Evolutionary conservation across 2,888 invertebrate genomes (phyloP).

Genomic region (Athripsodes cinereus): DNA sequence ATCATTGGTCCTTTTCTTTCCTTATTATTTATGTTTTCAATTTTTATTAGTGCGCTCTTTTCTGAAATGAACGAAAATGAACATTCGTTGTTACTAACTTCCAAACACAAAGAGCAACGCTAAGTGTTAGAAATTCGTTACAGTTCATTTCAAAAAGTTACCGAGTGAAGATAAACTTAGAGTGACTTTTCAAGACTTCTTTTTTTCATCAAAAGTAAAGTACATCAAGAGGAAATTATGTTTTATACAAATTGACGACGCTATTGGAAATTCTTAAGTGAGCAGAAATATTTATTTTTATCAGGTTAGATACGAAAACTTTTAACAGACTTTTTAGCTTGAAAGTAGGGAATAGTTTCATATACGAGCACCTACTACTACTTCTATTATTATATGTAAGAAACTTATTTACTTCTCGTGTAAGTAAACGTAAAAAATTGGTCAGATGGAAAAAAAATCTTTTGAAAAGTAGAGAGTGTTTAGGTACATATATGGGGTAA

Average conservation of each 20-base stretch:
- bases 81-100: no score
- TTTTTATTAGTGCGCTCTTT: not conserved
- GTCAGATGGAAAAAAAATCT: not conserved
- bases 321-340: not conserved
- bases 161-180: not conserved
- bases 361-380: no score
- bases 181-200: not conserved
- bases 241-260: not conserved
- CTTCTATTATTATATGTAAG: no score
- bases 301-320: not conserved
- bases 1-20: not conserved
- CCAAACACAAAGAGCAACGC: not conserved
- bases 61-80: not conserved
- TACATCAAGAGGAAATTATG: not conserved
- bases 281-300: not conserved
- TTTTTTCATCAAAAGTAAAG: not conserved
- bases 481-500: not conserved
- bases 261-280: not conserved
- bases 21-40: not conserved
- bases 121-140: not conserved
- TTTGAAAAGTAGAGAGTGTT: no score
- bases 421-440: no score
- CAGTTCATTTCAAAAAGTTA: not conserved
- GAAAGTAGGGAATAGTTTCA: not conserved
- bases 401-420: no score